phyloP scores from a whole-genome alignment of 2,888 invertebrate species.

The Rotaria macrura region DNA sequence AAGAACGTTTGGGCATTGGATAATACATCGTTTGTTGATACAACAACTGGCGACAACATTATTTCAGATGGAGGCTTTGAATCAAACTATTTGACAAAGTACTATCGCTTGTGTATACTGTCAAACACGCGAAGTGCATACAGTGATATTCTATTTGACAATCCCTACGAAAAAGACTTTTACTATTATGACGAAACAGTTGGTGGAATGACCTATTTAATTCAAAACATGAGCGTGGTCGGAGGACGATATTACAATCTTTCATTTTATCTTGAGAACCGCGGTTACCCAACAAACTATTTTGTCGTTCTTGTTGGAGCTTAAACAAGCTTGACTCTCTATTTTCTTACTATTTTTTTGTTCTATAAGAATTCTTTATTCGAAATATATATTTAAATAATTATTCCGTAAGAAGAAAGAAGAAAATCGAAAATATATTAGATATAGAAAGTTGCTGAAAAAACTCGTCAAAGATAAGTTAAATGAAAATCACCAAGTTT shows the following conservation, averaged over 20 bases:
- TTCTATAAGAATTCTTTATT: too few species aligned
- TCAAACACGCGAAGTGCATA: neutral
- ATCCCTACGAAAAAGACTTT: neutral
- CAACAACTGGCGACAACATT: neutral
- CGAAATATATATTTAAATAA: too few species aligned
- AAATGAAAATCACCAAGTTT: neutral
- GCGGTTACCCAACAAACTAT: neutral
- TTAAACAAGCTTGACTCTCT: neutral
- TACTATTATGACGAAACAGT: neutral
- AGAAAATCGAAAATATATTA: too few species aligned
- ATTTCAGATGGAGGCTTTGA: neutral
- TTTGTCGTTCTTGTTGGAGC: neutral
- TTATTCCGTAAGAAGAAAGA: too few species aligned
- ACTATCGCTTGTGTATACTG: neutral
- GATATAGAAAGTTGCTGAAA: too few species aligned
- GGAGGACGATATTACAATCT: neutral
- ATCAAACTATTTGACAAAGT: neutral
- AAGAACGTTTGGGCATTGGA: neutral
- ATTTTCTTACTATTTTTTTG: too few species aligned
- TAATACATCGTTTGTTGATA: neutral
- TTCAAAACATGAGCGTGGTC: neutral
- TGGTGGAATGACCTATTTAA: conserved; percentile 1
- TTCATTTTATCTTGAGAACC: neutral
- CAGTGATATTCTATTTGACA: neutral
- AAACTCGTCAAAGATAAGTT: too few species aligned